phyloP scores from a whole-genome alignment of 2,888 invertebrate species.

The Dioctria linearis region DNA sequence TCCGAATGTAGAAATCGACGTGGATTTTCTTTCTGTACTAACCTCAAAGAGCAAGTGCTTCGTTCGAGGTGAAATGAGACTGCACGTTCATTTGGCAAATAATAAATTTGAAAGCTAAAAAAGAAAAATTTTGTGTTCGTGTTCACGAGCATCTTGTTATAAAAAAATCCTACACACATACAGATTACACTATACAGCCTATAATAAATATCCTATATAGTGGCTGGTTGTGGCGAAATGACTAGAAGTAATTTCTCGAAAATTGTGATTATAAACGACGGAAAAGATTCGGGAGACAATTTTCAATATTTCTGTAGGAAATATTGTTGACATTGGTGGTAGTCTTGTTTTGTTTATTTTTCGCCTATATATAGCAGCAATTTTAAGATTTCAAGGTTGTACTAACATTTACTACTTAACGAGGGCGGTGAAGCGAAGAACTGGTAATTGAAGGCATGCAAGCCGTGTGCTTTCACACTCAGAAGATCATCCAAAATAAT shows the following conservation, averaged over 20 bases:
- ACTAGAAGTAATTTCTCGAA: constrained; percentile 6
- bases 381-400: constrained; percentile 5
- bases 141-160: not conserved
- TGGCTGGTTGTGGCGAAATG: not conserved
- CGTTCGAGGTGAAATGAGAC: not conserved
- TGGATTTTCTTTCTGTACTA: not conserved
- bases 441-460: not conserved
- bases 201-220: not conserved
- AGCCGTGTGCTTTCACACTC: not conserved
- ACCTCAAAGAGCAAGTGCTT: constrained; percentile 26
- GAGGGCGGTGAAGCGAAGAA: not conserved
- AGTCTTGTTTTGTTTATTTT: not conserved
- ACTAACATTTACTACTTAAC: not conserved
- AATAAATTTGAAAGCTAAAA: not conserved
- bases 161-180: not conserved
- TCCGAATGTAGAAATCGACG: not conserved
- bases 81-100: not conserved
- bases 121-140: not conserved
- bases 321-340: constrained; percentile 2
- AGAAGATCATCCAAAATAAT: no score
- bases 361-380: not conserved
- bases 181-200: no score
- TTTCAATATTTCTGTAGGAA: not conserved
- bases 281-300: not conserved
- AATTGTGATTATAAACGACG: not conserved